Evolutionary conservation across 2,888 invertebrate species (phyloP), one percentile per base, ranked within the genome.

Genomic region (Ochropacha duplaris): DNA sequence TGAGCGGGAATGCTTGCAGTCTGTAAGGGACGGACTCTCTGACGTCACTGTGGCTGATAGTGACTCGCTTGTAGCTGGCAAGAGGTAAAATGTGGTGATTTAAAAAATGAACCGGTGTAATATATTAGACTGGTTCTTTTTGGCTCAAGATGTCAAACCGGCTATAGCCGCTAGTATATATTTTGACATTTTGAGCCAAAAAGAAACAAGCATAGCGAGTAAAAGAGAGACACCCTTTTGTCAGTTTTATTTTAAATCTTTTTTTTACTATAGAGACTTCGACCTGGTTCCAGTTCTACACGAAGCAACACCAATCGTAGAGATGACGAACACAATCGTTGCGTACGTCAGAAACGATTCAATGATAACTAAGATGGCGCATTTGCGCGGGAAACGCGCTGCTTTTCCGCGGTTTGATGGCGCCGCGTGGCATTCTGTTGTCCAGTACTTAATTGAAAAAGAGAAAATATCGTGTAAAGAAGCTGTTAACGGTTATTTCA

Each of bases 331-430:
- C 77, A 90, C 94, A 22, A 94, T 96, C 0, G 94, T 95, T 0
- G 96, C 96, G 0, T 93, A 97, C 54, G 95, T 96, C 0, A 94
- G 92, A 64, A 93, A 90, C 50, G 88, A 94, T 71, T 92, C 95
- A 0, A 80, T 83, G 26, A 94, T 95, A 55, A 82, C 86, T 14
- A 93, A 84, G 14, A 93, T 97, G 64, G 82, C 90, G 54, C 96
- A 96, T 73, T 84, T 97, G 26, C 90, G 91, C 82, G 96, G 96
- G 11, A 95, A 95, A 65, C 94, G 94, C 49, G 96, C 96, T 0
- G 97, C 97, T 72, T 96, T 98, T 81, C 96, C 98, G 1, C 94
- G 94, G n/a, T 96, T 95, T 75, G 96, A 96, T 65, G 96, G 97
- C 6, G 88, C 95, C 8, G 95, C 96, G 11, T 94, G 95, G 94